These are phyloP conservation scores for Hydropotes inermis DNA, from an alignment of 2,113 vertebrate genomes.

Conservation along the genomic window DNA sequence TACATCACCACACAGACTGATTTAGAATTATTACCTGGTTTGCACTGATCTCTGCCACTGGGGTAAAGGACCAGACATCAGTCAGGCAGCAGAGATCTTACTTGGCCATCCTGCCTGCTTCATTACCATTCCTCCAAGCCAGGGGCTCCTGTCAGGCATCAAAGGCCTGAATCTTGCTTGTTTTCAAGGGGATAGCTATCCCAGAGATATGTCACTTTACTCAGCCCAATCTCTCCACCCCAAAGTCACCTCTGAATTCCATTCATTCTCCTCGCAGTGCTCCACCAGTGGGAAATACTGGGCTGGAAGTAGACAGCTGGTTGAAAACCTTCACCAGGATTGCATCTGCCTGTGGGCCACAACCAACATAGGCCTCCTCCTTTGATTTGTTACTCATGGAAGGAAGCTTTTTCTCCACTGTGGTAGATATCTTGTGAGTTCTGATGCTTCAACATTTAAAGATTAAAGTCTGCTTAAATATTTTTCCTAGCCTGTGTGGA, in stretches of 20 bases:
- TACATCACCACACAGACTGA: background rate
- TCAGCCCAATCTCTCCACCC: background rate
- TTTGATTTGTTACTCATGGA: background rate
- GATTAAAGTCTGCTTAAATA: background rate
- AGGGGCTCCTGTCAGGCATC: background rate
- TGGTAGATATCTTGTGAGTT: background rate
- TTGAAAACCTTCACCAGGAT: background rate
- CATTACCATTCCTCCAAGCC: background rate
- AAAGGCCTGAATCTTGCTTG: background rate
- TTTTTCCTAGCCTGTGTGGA: background rate
- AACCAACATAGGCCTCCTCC: background rate
- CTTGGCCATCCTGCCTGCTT: background rate
- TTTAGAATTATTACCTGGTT: conserved; percentile 10
- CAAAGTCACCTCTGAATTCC: background rate
- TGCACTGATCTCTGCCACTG: background rate
- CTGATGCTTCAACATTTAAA: background rate
- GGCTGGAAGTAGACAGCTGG: background rate
- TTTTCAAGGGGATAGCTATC: background rate
- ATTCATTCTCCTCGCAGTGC: background rate
- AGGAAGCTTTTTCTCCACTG: background rate
- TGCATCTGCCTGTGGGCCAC: background rate
- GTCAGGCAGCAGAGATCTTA: background rate
- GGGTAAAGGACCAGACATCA: background rate
- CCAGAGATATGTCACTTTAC: background rate
- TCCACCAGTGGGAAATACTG: background rate